A percentile compares a stretch with the other conserved stretches of the same genome.
Evolutionary conservation across 2,113 vertebrate species (phyloP).

Genomic region (Eudorcas thomsonii): DNA sequence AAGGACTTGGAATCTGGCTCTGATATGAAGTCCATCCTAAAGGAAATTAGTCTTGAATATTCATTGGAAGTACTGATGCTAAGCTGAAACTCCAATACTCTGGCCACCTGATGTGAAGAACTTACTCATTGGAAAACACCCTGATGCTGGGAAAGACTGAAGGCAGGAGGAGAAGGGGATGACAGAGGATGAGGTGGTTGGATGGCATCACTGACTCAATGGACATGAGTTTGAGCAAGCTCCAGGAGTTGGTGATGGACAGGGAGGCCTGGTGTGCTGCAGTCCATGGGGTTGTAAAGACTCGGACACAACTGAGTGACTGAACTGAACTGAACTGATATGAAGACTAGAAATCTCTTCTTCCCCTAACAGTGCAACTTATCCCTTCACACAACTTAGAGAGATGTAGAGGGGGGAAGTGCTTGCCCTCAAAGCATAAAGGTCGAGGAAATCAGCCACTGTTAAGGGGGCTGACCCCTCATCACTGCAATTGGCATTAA

Average conservation of each 20-base stretch:
- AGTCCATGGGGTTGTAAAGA: neutral
- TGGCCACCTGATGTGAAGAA: neutral
- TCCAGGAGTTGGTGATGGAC: neutral
- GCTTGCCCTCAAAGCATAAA: neutral
- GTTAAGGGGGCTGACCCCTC: neutral
- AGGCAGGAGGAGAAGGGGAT: neutral
- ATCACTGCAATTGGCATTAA: neutral
- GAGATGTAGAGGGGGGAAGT: neutral
- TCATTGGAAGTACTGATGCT: neutral
- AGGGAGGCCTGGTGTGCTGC: neutral
- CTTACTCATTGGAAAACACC: neutral
- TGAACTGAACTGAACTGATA: neutral
- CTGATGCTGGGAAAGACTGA: neutral
- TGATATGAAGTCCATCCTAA: neutral
- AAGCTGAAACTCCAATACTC: neutral
- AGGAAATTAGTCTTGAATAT: neutral
- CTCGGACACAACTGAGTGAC: neutral
- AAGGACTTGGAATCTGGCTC: neutral
- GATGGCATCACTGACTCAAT: neutral
- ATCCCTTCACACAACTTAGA: neutral
- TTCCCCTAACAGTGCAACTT: neutral
- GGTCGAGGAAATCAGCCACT: neutral
- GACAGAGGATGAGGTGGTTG: neutral
- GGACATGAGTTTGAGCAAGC: neutral
- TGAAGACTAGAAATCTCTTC: neutral